A percentile compares a stretch with the other conserved stretches of the same genome.
phyloP scores from a whole-genome alignment of 2,113 vertebrate species.

The Redunca redunca region DNA sequence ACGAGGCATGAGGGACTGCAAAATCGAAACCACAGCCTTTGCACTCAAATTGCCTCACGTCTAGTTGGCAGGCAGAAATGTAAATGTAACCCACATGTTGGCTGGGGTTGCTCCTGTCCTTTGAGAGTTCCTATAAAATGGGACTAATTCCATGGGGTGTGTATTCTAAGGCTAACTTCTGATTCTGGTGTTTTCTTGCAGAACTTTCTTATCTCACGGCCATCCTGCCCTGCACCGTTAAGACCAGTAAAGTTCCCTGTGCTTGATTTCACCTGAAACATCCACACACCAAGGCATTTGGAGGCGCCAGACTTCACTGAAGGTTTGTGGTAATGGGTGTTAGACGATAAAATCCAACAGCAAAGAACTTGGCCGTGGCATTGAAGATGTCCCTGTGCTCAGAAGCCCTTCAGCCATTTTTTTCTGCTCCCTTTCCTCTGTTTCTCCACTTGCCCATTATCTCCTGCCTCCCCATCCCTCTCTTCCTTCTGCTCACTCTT shows the following conservation, averaged over 20 bases:
- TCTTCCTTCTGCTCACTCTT: not conserved
- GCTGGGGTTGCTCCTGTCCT: not conserved
- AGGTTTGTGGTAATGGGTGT: not conserved
- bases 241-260: not conserved
- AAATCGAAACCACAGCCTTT: not conserved
- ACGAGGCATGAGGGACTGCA: not conserved
- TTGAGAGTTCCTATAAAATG: not conserved
- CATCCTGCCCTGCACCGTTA: not conserved
- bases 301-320: not conserved
- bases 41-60: not conserved
- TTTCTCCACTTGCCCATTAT: not conserved
- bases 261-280: not conserved
- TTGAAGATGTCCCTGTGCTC: not conserved
- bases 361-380: not conserved
- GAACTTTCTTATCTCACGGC: not conserved
- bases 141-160: not conserved
- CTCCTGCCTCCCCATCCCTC: not conserved
- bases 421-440: not conserved
- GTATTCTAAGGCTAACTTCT: not conserved
- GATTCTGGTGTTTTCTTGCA: not conserved
- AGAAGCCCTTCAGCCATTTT: not conserved
- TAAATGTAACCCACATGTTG: constrained; percentile 32
- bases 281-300: not conserved
- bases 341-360: not conserved
- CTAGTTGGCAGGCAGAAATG: constrained; percentile 42